A percentile compares a stretch with the other conserved stretches of the same genome.
phyloP scores from a whole-genome alignment of 2,797 vertebrate genomes.

The Lithobates pipiens region DNA sequence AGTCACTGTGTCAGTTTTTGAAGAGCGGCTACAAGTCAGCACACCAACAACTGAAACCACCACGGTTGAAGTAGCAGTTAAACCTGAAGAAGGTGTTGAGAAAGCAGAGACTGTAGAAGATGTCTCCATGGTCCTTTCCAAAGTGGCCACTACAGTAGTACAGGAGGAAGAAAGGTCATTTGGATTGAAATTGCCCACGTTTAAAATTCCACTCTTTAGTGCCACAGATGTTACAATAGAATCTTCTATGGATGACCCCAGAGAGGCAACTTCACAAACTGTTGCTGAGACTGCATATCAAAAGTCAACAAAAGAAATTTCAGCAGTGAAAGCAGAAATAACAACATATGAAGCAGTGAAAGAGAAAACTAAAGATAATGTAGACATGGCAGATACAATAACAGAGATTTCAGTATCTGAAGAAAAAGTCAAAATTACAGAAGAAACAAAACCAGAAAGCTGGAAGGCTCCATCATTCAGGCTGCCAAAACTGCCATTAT shows the following conservation, averaged over 20 bases:
- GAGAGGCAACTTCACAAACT: not conserved
- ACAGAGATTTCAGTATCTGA: not conserved
- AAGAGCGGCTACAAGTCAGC: not conserved
- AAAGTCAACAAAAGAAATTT: not conserved
- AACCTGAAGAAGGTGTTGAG: not conserved
- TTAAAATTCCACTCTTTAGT: slow-evolving; percentile 4
- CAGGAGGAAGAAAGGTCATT: not conserved
- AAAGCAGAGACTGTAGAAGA: not conserved
- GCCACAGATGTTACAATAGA: not conserved
- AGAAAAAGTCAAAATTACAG: not conserved
- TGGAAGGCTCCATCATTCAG: not conserved
- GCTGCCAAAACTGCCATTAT: slow-evolving; percentile 1
- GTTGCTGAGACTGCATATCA: not conserved
- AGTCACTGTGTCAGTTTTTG: not conserved
- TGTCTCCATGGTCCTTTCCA: no score
- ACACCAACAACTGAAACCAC: not conserved
- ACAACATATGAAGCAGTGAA: not conserved
- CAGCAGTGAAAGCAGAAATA: not conserved
- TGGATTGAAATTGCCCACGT: not conserved
- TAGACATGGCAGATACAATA: not conserved
- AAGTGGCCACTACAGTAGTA: no score
- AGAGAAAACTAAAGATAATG: not conserved
- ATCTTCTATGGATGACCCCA: not conserved
- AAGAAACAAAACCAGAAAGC: not conserved
- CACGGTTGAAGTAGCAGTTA: not conserved